Base-by-base conservation (phyloP, 2,888 invertebrate species). In the Chironomus riparius region DNA sequence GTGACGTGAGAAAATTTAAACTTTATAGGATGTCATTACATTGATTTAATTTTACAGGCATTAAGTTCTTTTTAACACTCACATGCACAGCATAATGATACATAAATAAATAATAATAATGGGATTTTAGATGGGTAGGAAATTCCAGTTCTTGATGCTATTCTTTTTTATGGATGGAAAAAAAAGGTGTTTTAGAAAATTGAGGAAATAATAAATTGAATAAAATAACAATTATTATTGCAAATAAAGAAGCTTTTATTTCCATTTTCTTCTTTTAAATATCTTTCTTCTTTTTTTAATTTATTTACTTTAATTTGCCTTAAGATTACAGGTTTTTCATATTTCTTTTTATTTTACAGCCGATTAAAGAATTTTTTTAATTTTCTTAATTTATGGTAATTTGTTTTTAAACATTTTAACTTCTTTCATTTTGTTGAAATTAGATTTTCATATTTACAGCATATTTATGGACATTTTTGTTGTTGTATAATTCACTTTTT, bases 1-100 rank as follows among this genome's bases (percentile, higher is more conserved):
- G 18, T 22, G 71, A 62, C 62, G 72, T 73, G 72, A 73, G 72
- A 73, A 73, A 68, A 50, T 48, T 28, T 50, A 22, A 56, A 47
- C 28, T 73, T 56, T 28, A 73, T 73, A 28, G 71, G 71, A 71
- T 62, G 72, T 73, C 72, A 73, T 71, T 71, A 73, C 28, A 38
- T 13, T 73, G 72, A 73, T 73, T 73, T 62, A 73, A 73, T 73
- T 71, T 73, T n/a, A 61, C 65, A 65, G 65, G 22, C n/a, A 65
- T 65, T 65, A 65, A 65, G 12, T 24, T 15, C 18, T 50, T 18
- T 38, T 38, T 38, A 2, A 15, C 56, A 15, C 56, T 56, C n/a
- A 18, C 56, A 56, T 56, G 56, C 56, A 15, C 56, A 56, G 38
- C 38, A 38, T 38, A 38, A 38, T 38, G 38, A 38, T 38, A 38